Evolutionary conservation across 2,888 invertebrate species (phyloP).

Genomic region (Drosophila trichaetosa): DNA sequence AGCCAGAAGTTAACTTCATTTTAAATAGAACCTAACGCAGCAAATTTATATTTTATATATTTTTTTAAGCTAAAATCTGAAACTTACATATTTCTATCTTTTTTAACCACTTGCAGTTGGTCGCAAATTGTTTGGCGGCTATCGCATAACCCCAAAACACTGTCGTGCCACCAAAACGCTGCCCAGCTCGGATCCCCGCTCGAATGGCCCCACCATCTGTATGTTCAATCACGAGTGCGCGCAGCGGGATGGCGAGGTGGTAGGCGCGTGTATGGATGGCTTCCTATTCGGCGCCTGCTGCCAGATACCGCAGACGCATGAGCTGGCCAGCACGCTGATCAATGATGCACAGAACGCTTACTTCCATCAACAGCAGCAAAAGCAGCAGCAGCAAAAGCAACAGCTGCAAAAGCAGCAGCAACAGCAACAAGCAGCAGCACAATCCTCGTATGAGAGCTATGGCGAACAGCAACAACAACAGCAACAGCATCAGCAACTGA

Average conservation of each 20-base stretch:
- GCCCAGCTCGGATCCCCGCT: conserved; percentile 86
- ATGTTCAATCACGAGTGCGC: conserved; percentile 97
- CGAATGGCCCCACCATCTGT: conserved; percentile 91
- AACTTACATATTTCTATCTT: not conserved
- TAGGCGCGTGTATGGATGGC: conserved; percentile 96
- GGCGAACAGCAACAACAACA: conserved; percentile 66
- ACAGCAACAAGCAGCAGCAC: conserved; percentile 62
- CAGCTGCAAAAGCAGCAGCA: conserved; percentile 64
- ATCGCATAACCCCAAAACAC: conserved; percentile 92
- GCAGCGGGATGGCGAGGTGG: conserved; percentile 91
- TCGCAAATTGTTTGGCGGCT: conserved; percentile 93
- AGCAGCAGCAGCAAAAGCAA: conserved; percentile 56
- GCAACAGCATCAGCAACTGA: conserved; percentile 39
- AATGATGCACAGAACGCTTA: conserved; percentile 80
- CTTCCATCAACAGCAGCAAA: conserved; percentile 73
- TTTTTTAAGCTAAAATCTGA: not conserved
- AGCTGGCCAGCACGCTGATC: conserved; percentile 83
- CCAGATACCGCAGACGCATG: conserved; percentile 87
- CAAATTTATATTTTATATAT: not conserved
- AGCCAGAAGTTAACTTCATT: not conserved
- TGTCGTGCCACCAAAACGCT: conserved; percentile 90
- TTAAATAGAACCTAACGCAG: not conserved
- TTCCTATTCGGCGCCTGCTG: conserved; percentile 93
- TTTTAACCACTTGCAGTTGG: conserved; percentile 81
- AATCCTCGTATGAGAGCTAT: conserved; percentile 66